phyloP scores from a whole-genome alignment of 2,888 invertebrate genomes.

The Palloptera scutellata region DNA sequence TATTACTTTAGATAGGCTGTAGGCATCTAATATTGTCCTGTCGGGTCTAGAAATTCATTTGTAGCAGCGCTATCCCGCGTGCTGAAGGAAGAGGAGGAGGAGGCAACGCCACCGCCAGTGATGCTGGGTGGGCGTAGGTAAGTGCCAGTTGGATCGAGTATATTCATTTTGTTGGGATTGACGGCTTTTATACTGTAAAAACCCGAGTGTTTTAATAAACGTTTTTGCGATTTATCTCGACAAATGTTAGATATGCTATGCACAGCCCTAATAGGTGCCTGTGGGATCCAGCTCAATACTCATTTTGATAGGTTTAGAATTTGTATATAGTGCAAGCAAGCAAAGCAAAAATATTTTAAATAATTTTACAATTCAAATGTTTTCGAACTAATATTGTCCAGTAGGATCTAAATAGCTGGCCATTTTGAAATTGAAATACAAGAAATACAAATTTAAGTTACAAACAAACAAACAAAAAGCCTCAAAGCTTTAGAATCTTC shows the following conservation, averaged over 20 bases:
- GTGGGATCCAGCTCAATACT: conserved; percentile 60
- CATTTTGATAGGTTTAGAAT: conserved; percentile 42
- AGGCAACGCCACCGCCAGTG: conserved; percentile 40
- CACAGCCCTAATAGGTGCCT: conserved; percentile 56
- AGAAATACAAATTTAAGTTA: conserved; percentile 14
- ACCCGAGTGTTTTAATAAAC: background rate
- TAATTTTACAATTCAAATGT: background rate
- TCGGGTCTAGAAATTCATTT: conserved; percentile 56
- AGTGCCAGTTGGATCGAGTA: conserved; percentile 62
- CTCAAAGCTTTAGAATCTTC: no score
- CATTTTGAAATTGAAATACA: conserved; percentile 47
- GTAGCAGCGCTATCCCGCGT: conserved; percentile 10
- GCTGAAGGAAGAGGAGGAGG: conserved; percentile 23
- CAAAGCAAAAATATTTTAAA: background rate
- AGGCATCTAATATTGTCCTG: conserved; percentile 62
- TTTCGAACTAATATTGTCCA: conserved; percentile 57
- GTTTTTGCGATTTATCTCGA: background rate
- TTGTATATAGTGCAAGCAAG: no score
- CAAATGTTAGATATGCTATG: background rate
- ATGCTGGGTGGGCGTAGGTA: conserved; percentile 56
- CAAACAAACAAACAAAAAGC: conserved; percentile 11
- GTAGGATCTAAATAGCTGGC: conserved; percentile 61
- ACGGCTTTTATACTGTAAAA: background rate
- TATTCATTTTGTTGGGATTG: conserved; percentile 44
- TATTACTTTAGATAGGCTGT: no score